A percentile compares a stretch with the other conserved stretches of the same genome.
Conservation (phyloP, 2,797 vertebrate species). For the Lophotriccus pileatus region DNA sequence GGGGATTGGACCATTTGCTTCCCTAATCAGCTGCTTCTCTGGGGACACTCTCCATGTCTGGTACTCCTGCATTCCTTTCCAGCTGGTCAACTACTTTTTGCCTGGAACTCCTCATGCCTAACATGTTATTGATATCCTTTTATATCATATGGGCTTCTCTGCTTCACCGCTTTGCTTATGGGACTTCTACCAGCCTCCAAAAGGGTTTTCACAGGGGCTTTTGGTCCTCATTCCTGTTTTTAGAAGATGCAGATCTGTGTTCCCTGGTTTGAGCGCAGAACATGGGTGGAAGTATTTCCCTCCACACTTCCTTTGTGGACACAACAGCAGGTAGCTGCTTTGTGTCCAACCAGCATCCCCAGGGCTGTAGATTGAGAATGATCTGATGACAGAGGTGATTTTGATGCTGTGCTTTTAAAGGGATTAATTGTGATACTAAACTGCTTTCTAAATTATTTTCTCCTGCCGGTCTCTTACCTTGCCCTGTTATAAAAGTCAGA, state of each 20-base stretch:
- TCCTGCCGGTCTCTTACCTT: background rate
- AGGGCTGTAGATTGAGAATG: background rate
- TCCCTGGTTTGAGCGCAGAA: background rate
- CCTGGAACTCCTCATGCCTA: background rate
- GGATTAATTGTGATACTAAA: background rate
- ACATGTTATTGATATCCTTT: background rate
- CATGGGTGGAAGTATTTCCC: background rate
- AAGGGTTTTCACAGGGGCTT: background rate
- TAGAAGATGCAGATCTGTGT: background rate
- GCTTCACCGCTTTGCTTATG: background rate
- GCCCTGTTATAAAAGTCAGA: background rate
- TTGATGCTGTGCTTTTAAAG: background rate
- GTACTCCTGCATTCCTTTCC: background rate
- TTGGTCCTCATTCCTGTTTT: background rate
- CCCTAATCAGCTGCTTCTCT: background rate
- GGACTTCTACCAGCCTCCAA: background rate
- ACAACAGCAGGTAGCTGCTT: background rate
- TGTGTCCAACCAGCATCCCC: background rate
- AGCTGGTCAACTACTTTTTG: background rate
- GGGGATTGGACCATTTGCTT: background rate
- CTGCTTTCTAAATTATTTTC: background rate
- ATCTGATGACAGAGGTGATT: background rate
- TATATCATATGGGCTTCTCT: background rate
- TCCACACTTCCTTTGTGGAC: background rate
- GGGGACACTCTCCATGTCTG: background rate